A percentile compares a stretch with the other conserved stretches of the same genome.
These are phyloP conservation scores for Oreochromis tanganicae DNA, from an alignment of 2,113 vertebrate species.

Conservation along the genomic window DNA sequence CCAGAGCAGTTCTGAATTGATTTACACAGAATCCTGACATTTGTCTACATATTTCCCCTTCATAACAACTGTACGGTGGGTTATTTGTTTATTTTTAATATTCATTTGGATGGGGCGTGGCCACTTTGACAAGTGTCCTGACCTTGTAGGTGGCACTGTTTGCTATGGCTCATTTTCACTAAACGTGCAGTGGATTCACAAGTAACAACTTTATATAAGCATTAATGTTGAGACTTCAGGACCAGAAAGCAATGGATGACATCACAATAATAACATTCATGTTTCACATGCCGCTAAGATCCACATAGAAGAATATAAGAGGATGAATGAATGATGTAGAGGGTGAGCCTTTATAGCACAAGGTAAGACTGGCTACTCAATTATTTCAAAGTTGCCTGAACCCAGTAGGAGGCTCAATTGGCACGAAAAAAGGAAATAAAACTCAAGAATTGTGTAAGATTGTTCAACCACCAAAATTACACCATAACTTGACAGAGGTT, in stretches of 20 bases:
- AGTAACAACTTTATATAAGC: not conserved
- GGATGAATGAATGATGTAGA: not conserved
- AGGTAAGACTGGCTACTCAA: not conserved
- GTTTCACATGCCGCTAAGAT: not conserved
- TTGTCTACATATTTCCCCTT: not conserved
- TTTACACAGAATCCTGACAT: not conserved
- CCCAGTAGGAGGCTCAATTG: not conserved
- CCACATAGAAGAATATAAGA: not conserved
- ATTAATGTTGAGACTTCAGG: not conserved
- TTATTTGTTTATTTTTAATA: not conserved
- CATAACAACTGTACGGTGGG: not conserved
- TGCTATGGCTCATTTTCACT: not conserved
- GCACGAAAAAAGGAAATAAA: not conserved
- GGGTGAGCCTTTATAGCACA: not conserved
- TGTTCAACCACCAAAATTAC: not conserved
- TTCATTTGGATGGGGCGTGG: not conserved
- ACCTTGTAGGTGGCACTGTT: not conserved
- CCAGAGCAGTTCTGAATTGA: not conserved
- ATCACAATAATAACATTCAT: not conserved
- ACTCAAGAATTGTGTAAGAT: not conserved
- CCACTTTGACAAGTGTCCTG: not conserved
- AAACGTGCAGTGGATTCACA: not conserved
- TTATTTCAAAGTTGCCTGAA: not conserved
- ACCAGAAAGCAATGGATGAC: not conserved
- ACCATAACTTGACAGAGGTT: not conserved